phyloP scores from a whole-genome alignment of 2,888 invertebrate species.

The Oxycera nigricornis region DNA sequence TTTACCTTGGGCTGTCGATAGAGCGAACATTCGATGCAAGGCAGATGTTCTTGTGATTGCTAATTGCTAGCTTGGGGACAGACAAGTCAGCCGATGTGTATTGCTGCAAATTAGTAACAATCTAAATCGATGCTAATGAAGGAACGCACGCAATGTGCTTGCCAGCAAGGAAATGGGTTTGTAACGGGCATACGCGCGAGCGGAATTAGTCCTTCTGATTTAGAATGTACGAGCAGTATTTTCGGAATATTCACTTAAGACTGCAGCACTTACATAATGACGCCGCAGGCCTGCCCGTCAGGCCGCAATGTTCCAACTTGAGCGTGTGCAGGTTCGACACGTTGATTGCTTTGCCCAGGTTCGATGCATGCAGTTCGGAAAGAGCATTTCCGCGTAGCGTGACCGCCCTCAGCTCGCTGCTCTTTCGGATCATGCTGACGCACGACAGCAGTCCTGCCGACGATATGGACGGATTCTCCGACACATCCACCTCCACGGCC shows the following conservation, averaged over 20 bases:
- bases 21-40: background rate
- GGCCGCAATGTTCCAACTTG: conserved; percentile 77
- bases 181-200: background rate
- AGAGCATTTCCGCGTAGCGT: conserved; percentile 60
- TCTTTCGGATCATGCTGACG: conserved; percentile 59
- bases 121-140: background rate
- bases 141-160: background rate
- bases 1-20: background rate
- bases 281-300: conserved; percentile 77
- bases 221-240: too few relatives aligned
- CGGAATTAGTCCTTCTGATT: background rate
- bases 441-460: conserved; percentile 85
- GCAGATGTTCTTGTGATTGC: background rate
- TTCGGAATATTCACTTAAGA: too few relatives aligned
- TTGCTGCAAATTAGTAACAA: background rate
- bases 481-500: conserved; percentile 76
- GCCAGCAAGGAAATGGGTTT: background rate
- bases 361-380: conserved; percentile 65
- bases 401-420: conserved; percentile 58
- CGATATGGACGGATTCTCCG: conserved; percentile 77
- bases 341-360: conserved; percentile 75
- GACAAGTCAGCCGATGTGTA: background rate
- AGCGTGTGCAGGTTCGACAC: conserved; percentile 76
- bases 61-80: background rate
- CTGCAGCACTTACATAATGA: conserved; percentile 75